Conservation (phyloP, 1,140 invertebrate genomes). For the Aleiodes sp. region DNA sequence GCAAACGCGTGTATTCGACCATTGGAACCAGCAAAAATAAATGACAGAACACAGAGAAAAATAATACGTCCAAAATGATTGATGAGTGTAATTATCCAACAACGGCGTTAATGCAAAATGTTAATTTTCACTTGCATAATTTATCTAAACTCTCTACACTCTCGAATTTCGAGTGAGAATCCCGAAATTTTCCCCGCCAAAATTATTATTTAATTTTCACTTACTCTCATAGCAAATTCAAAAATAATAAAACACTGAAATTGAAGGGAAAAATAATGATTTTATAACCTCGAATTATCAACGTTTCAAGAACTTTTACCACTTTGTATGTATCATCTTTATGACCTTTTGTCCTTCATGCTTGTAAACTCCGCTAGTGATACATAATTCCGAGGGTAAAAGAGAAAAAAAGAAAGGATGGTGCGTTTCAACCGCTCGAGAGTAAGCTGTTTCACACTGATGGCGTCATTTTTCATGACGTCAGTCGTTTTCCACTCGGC, state of each 20-base stretch:
- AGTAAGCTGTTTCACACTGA: constrained; percentile 41
- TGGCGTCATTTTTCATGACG: constrained; percentile 46
- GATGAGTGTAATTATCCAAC: constrained; percentile 3
- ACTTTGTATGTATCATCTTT: background rate
- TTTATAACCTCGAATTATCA: too few species aligned
- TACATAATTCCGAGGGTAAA: background rate
- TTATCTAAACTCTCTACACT: background rate
- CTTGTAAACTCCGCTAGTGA: too few species aligned
- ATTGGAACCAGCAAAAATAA: too few species aligned
- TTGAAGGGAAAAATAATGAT: too few species aligned
- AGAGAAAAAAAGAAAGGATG: background rate
- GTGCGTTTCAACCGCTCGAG: constrained; percentile 29
- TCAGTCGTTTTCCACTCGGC: constrained; percentile 44
- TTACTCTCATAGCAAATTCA: background rate
- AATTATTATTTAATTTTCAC: background rate
- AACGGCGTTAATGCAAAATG: constrained; percentile 4
- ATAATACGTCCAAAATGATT: constrained; percentile 12
- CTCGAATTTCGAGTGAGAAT: background rate
- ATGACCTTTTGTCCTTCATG: background rate
- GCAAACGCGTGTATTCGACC: too few species aligned
- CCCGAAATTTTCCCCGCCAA: background rate
- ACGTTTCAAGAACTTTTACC: too few species aligned
- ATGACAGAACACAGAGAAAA: background rate
- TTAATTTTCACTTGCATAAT: constrained; percentile 2
- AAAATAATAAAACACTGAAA: too few species aligned